Evolutionary conservation across 2,888 invertebrate genomes (phyloP), one percentile per base, ranked within the genome.

Genomic region (Caenorhabditis zanzibari): DNA sequence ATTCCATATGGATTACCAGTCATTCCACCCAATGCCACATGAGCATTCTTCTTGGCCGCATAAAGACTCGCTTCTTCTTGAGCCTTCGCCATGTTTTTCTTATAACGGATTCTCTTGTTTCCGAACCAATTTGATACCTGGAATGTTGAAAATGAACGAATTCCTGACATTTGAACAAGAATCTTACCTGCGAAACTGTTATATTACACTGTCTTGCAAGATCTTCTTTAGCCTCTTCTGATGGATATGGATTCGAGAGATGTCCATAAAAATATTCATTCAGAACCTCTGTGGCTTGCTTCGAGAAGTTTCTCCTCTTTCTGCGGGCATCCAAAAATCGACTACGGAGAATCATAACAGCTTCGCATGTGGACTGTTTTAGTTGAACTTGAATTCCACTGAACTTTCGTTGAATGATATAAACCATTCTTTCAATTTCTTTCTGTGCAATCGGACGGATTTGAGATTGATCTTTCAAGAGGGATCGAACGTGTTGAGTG

Each of bases 251-350:
- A 95, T 99, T 99, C 93, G 97, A 97, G 92, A 99, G 95, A 94
- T 99, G 98, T 91, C 98, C 98, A 94, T 99, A 99, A 94, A 99
- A 99, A 94, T 99, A 99, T 94, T 99, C 98, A 94, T 99, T 99
- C 91, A 99, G 95, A 92, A 98, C 97, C 61, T 99, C 98, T 32
- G 98, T 98, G 75, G 98, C 98, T 93, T 98, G 98, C 94, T 99
- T 99, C 95, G 97, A 98, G 94, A 99, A 99, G 94, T 99, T 99
- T 92, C 98, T 95, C 90, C 98, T 95, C 94, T 99, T 99, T 94
- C 93, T 92, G 91, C 94, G 79, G 9, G 92, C 92, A 81, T 92
- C 92, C 47, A 92, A 74, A 83, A 92, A 92, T 58, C 92, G 85
- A 87, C 97, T 97, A 92, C 97, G 95, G 86, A 99, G 95, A 89